phyloP scores from a whole-genome alignment of 2,888 invertebrate genomes.

The Abscondita cerata region DNA sequence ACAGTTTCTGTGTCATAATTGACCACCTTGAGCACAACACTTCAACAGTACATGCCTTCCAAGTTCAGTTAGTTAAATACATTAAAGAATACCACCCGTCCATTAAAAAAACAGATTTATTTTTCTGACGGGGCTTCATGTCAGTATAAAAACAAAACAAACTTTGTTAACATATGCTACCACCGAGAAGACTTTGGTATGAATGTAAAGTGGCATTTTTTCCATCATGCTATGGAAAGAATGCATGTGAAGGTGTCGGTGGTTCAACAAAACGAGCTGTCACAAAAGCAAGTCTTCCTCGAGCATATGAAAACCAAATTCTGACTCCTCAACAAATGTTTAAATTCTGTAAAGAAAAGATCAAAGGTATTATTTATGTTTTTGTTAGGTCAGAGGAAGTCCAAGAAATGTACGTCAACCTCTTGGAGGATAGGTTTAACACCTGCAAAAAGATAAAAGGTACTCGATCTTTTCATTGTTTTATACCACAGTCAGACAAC shows the following conservation, averaged over 20 bases:
- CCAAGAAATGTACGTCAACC: background rate
- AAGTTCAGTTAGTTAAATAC: too few species aligned
- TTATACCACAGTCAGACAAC: background rate
- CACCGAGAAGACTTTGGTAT: background rate
- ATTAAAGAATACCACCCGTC: too few species aligned
- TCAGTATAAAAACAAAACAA: conserved; percentile 3
- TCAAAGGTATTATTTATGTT: too few species aligned
- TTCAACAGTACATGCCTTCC: too few species aligned
- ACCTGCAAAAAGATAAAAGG: too few species aligned
- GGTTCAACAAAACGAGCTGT: background rate
- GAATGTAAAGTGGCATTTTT: background rate
- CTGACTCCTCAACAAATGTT: background rate
- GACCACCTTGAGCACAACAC: too few species aligned
- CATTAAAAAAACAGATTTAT: too few species aligned
- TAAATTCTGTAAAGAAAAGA: background rate
- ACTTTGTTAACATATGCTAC: background rate
- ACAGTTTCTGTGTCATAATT: too few species aligned
- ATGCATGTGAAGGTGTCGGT: conserved; percentile 3
- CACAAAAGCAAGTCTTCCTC: background rate
- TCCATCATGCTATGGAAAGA: background rate
- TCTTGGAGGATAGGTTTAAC: too few species aligned
- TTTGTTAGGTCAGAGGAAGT: too few species aligned
- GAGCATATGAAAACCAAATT: background rate
- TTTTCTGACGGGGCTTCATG: background rate
- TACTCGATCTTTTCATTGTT: too few species aligned